These are phyloP conservation scores for Oceanodroma tethys DNA, from an alignment of 2,113 vertebrate species.

Conservation along the genomic window DNA sequence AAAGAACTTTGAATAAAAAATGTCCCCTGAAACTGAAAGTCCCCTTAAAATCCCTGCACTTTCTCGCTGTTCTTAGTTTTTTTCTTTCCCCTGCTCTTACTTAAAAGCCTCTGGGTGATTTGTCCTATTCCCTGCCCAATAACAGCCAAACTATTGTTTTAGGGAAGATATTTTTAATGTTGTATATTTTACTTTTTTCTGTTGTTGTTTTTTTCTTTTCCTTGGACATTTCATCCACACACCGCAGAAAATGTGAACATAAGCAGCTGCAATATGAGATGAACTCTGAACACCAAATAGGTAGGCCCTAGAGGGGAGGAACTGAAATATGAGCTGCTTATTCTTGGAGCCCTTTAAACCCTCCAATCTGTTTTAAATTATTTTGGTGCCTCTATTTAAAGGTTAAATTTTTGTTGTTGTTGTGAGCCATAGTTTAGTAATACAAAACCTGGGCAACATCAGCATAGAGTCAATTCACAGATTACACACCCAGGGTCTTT, in stretches of 20 bases:
- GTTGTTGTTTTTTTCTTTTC: conserved; percentile 23
- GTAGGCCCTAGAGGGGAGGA: conserved; percentile 57
- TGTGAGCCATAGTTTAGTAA: conserved; percentile 53
- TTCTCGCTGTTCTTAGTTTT: background rate
- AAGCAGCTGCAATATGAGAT: conserved; percentile 65
- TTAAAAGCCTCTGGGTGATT: conserved; percentile 60
- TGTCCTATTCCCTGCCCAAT: conserved; percentile 56
- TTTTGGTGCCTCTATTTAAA: conserved; percentile 70
- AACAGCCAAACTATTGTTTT: conserved; percentile 42
- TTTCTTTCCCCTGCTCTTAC: conserved; percentile 2
- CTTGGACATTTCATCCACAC: conserved; percentile 25
- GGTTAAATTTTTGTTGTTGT: conserved; percentile 70
- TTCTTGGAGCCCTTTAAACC: conserved; percentile 66
- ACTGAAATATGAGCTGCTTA: conserved; percentile 65
- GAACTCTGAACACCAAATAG: conserved; percentile 69
- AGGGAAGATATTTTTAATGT: conserved; percentile 50
- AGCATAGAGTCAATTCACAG: conserved; percentile 62
- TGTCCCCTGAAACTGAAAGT: conserved; percentile 36
- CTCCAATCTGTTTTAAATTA: conserved; percentile 75
- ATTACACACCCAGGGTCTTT: conserved; percentile 64
- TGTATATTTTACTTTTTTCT: conserved; percentile 42
- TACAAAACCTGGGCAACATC: conserved; percentile 54
- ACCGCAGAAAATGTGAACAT: conserved; percentile 57
- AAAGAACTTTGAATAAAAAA: conserved; percentile 55
- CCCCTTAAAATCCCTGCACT: conserved; percentile 7